Evolutionary conservation across 2,113 vertebrate species (phyloP).

Genomic region (Scopus umbretta): DNA sequence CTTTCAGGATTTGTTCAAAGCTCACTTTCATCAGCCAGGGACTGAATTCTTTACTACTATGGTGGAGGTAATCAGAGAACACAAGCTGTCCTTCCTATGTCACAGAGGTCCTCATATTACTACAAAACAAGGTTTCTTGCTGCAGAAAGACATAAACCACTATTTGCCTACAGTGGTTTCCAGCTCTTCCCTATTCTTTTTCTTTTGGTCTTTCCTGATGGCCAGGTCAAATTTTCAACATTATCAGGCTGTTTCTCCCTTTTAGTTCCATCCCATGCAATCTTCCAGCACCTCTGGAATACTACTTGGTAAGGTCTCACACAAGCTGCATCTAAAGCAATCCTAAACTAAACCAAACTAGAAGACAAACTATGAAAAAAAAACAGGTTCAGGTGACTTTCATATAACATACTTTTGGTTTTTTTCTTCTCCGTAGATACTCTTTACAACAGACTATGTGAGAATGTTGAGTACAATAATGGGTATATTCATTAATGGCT

Average conservation of each 20-base stretch:
- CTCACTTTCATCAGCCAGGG: neutral
- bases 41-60: neutral
- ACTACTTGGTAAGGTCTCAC: neutral
- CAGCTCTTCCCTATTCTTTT: neutral
- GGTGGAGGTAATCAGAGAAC: neutral
- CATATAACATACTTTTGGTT: neutral
- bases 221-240: neutral
- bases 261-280: neutral
- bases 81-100: neutral
- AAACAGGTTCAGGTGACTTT: neutral
- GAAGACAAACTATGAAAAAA: neutral
- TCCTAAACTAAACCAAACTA: neutral
- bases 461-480: neutral
- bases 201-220: neutral
- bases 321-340: neutral
- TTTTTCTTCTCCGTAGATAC: neutral
- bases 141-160: neutral
- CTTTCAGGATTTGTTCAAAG: neutral
- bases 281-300: neutral
- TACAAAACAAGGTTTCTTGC: neutral
- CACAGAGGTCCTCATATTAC: neutral
- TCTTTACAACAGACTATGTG: neutral
- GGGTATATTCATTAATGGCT: too few species aligned
- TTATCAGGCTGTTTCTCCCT: neutral
- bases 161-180: neutral